phyloP scores from a whole-genome alignment of 1,140 invertebrate genomes.

The Drosophila asahinai region DNA sequence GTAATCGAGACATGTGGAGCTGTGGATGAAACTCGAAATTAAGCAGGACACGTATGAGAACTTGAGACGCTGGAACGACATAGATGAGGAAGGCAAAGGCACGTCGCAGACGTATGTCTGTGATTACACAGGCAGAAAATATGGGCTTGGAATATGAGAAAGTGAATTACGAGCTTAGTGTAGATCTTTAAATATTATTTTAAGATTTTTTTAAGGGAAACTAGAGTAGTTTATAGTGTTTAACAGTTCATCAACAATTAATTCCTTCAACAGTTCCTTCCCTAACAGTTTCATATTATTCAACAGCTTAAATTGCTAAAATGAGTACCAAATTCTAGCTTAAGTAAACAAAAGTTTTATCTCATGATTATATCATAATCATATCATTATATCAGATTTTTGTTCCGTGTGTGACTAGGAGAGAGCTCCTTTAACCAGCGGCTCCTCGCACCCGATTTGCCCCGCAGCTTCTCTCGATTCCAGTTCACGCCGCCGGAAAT shows the following conservation, averaged over 20 bases:
- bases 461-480: conserved; percentile 51
- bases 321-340: no score
- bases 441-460: conserved; percentile 9
- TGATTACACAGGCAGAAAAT: neutral
- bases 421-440: conserved; percentile 15
- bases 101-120: conserved; percentile 20
- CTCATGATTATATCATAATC: neutral
- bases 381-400: neutral
- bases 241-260: no score
- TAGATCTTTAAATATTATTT: neutral
- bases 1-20: conserved; percentile 70
- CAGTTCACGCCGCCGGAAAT: conserved; percentile 68
- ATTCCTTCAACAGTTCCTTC: no score
- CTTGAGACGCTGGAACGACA: conserved; percentile 37
- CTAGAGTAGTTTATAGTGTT: neutral
- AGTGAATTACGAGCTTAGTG: no score
- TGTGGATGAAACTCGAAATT: conserved; percentile 56
- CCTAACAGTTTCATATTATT: no score
- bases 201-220: neutral
- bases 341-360: neutral
- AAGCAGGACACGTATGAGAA: conserved; percentile 72
- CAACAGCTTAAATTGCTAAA: neutral
- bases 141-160: neutral
- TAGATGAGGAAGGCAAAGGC: conserved; percentile 20
- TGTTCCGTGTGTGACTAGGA: neutral